phyloP scores from a whole-genome alignment of 2,797 vertebrate genomes.

The Cirrhinus mrigala region DNA sequence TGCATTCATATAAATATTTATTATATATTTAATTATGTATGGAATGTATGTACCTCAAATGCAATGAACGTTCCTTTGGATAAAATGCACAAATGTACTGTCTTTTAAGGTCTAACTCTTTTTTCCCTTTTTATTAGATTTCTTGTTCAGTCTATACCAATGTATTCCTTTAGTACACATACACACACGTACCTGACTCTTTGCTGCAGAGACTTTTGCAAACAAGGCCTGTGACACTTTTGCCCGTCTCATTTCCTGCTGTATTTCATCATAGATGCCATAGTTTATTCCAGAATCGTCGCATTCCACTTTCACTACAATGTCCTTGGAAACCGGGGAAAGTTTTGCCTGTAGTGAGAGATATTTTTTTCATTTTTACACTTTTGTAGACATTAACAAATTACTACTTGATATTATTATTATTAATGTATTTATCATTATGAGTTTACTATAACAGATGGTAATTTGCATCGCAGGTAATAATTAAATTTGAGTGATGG shows the following conservation, averaged over 20 bases:
- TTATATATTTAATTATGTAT: not conserved
- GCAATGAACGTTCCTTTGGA: not conserved
- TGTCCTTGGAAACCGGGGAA: slow-evolving; percentile 86
- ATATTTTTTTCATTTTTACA: slow-evolving; percentile 22
- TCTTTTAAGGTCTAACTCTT: not conserved
- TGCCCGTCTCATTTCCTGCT: slow-evolving; percentile 99
- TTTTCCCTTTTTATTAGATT: not conserved
- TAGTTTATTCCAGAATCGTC: slow-evolving; percentile 95
- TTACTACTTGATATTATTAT: not conserved
- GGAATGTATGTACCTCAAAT: not conserved
- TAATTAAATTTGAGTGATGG: not conserved
- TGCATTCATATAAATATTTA: not conserved
- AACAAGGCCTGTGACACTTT: slow-evolving; percentile 99
- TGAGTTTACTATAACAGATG: not conserved
- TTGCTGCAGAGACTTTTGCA: slow-evolving; percentile 98
- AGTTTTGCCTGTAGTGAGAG: slow-evolving; percentile 87
- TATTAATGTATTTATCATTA: not conserved
- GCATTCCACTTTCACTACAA: slow-evolving; percentile 92
- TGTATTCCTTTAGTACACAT: slow-evolving; percentile 13
- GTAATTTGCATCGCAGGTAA: not conserved
- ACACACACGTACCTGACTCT: slow-evolving; percentile 90
- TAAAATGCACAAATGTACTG: not conserved
- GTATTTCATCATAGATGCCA: slow-evolving; percentile 97
- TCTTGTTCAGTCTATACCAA: not conserved
- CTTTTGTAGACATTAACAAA: not conserved